Conservation (phyloP, 2,797 vertebrate genomes). For the Anguilla anguilla region DNA sequence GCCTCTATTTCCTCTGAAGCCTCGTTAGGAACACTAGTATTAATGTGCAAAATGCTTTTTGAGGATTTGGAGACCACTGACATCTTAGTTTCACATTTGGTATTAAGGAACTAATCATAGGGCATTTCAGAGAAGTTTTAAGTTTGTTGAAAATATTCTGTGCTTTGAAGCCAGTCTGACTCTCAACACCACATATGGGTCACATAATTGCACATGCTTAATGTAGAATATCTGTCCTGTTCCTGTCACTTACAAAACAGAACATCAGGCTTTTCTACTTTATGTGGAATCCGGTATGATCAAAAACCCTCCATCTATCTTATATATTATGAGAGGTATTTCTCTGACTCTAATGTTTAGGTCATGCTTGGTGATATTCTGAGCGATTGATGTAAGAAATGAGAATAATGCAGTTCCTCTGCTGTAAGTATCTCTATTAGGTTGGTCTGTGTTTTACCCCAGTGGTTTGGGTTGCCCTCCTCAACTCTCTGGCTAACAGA, state of each 20-base stretch:
- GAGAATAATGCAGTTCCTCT: not conserved
- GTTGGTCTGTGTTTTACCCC: not conserved
- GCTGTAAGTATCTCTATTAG: not conserved
- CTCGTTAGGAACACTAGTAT: not conserved
- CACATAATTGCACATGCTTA: constrained; percentile 2
- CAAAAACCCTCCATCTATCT: not conserved
- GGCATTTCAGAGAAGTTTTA: not conserved
- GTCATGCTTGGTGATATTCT: not conserved
- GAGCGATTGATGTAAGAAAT: not conserved
- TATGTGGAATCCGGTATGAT: not conserved
- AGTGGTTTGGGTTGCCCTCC: not conserved
- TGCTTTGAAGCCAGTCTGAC: not conserved
- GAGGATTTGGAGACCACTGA: constrained; percentile 8
- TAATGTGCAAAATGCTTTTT: not conserved
- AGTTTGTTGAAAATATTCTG: not conserved
- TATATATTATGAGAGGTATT: not conserved
- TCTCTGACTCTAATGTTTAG: not conserved
- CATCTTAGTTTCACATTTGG: not conserved
- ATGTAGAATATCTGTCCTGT: not conserved
- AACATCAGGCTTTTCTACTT: not conserved
- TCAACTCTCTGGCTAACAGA: not conserved
- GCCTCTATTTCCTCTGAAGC: not conserved
- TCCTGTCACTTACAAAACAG: not conserved
- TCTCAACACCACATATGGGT: not conserved
- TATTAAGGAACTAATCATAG: constrained; percentile 13